These are phyloP conservation scores for Amaurobius ferox DNA, from an alignment of 2,888 invertebrate genomes.

Conservation along the genomic window DNA sequence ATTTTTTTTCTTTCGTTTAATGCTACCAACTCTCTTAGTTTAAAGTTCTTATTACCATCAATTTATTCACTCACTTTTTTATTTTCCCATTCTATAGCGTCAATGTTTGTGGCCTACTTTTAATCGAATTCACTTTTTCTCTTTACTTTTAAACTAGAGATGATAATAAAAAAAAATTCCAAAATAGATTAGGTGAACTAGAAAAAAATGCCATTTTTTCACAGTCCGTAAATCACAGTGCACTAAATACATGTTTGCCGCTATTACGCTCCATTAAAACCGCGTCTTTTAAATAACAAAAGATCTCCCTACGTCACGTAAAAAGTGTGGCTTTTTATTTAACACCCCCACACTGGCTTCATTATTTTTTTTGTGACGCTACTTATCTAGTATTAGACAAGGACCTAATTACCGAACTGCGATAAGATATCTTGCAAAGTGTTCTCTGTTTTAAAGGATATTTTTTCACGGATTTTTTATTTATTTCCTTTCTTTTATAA, in stretches of 20 bases:
- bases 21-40: too few species aligned
- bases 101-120: constrained; percentile 7
- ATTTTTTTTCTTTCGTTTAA: too few species aligned
- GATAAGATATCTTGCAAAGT: background rate
- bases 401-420: constrained; percentile 6
- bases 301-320: background rate
- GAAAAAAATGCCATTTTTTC: background rate
- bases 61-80: background rate
- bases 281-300: constrained; percentile 13
- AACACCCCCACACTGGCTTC: constrained; percentile 7
- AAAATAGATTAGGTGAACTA: background rate
- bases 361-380: background rate
- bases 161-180: background rate
- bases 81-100: background rate
- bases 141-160: background rate
- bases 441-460: background rate
- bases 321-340: background rate
- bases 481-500: background rate
- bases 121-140: constrained; percentile 10
- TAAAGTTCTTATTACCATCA: too few species aligned
- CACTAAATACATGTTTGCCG: constrained; percentile 8
- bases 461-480: background rate
- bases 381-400: constrained; percentile 7
- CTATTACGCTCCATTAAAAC: constrained; percentile 9
- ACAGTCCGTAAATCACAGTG: constrained; percentile 6